phyloP scores from a whole-genome alignment of 2,113 vertebrate species.

The Turnix velox region DNA sequence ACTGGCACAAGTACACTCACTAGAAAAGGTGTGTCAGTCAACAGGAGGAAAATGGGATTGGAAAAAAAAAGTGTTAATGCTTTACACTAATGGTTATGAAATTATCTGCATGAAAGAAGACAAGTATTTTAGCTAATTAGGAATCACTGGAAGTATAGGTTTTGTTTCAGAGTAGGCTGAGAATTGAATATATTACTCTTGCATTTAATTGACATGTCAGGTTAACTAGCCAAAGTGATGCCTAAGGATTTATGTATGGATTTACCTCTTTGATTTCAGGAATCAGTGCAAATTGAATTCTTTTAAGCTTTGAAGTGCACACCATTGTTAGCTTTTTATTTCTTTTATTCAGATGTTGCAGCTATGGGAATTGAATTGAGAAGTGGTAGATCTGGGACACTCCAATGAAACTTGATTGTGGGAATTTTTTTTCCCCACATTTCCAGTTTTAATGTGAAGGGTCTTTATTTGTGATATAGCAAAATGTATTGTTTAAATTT shows the following conservation, averaged over 20 bases:
- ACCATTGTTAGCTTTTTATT: not conserved
- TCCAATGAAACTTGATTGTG: not conserved
- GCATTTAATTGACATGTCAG: constrained; percentile 9
- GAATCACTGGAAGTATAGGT: constrained; percentile 19
- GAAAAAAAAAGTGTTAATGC: constrained; percentile 55
- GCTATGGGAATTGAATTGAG: not conserved
- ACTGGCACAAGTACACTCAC: constrained; percentile 9
- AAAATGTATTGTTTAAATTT: not conserved
- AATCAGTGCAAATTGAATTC: not conserved
- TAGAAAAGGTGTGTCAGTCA: constrained; percentile 49
- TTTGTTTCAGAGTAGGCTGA: constrained; percentile 35
- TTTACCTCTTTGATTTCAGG: constrained; percentile 20
- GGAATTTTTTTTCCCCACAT: not conserved
- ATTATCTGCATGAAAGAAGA: constrained; percentile 51
- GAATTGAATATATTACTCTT: constrained; percentile 34
- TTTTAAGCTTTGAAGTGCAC: not conserved
- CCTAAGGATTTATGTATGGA: constrained; percentile 2
- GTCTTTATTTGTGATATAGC: not conserved
- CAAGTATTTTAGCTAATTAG: constrained; percentile 51
- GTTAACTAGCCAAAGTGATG: not conserved
- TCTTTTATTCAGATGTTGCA: not conserved
- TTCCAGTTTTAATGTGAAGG: not conserved
- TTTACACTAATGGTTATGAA: constrained; percentile 47
- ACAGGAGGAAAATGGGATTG: constrained; percentile 42
- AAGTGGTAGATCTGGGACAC: not conserved